Percentiles rank a stretch among this genome's conserved stretches.
phyloP scores from a whole-genome alignment of 2,888 invertebrate species.

The Mongoloraphidia duomilia region DNA sequence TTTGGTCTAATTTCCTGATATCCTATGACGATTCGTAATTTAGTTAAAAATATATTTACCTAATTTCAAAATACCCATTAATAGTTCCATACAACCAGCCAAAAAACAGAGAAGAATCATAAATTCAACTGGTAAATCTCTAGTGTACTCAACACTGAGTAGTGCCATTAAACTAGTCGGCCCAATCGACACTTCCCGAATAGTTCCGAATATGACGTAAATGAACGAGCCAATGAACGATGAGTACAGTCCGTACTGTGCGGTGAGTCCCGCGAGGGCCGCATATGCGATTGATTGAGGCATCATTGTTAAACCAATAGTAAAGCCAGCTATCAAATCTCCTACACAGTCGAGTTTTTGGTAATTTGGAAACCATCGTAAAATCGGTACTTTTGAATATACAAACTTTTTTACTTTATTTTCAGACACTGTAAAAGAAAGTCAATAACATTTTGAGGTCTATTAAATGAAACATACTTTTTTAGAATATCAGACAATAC shows the following conservation, averaged over 20 bases:
- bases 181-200: constrained; percentile 77
- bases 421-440: no score
- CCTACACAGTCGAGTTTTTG: constrained; percentile 50
- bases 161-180: constrained; percentile 89
- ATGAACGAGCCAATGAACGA: constrained; percentile 80
- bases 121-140: constrained; percentile 53
- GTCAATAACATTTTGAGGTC: no score
- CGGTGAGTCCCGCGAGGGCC: constrained; percentile 64
- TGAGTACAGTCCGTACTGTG: constrained; percentile 87
- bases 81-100: constrained; percentile 59
- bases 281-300: constrained; percentile 91
- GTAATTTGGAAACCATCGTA: constrained; percentile 56
- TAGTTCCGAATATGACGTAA: constrained; percentile 77
- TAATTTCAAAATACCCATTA: constrained; percentile 69
- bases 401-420: neutral
- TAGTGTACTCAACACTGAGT: constrained; percentile 59
- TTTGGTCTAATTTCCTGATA: neutral
- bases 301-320: constrained; percentile 80
- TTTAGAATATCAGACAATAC: no score
- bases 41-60: constrained; percentile 35
- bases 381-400: constrained; percentile 31
- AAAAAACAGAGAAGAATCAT: constrained; percentile 64
- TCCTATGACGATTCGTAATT: neutral
- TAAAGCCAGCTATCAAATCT: constrained; percentile 78
- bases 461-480: no score